Conservation (phyloP, 2,113 vertebrate species). For the Lucifuga dentata region DNA sequence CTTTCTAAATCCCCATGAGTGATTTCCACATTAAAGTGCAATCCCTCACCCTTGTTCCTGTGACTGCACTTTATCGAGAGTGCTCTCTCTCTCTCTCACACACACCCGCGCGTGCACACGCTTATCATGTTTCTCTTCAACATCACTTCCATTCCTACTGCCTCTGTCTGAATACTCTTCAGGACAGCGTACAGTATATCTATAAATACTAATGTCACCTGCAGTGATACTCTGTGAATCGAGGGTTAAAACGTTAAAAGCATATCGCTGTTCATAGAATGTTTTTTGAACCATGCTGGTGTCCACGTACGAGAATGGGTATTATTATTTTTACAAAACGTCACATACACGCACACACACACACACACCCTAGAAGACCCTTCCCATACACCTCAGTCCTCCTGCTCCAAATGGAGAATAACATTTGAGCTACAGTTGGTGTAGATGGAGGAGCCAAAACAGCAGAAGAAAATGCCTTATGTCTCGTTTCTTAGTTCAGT, state of each 20-base stretch:
- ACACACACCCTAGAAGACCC: no score
- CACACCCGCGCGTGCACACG: constrained; percentile 15
- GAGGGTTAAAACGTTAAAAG: constrained; percentile 49
- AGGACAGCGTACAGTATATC: constrained; percentile 8
- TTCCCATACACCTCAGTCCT: no score
- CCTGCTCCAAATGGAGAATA: no score
- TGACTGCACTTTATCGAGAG: constrained; percentile 61
- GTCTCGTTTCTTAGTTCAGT: no score
- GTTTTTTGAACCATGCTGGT: not conserved
- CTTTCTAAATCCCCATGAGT: constrained; percentile 54
- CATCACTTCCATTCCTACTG: constrained; percentile 28
- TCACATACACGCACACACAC: no score
- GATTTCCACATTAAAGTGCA: constrained; percentile 57
- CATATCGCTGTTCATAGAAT: constrained; percentile 45
- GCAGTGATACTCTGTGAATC: not conserved
- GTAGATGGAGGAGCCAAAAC: no score
- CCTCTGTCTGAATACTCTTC: constrained; percentile 10
- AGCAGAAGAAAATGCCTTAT: no score
- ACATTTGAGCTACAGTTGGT: no score
- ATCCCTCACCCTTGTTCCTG: constrained; percentile 41
- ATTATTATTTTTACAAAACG: no score
- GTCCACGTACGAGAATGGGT: constrained; percentile 26
- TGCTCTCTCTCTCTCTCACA: constrained; percentile 54
- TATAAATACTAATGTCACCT: constrained; percentile 13
- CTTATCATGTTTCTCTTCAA: constrained; percentile 42